A percentile compares a stretch with the other conserved stretches of the same genome.
Evolutionary conservation across 2,113 vertebrate species (phyloP).

Genomic region (Micromys minutus): DNA sequence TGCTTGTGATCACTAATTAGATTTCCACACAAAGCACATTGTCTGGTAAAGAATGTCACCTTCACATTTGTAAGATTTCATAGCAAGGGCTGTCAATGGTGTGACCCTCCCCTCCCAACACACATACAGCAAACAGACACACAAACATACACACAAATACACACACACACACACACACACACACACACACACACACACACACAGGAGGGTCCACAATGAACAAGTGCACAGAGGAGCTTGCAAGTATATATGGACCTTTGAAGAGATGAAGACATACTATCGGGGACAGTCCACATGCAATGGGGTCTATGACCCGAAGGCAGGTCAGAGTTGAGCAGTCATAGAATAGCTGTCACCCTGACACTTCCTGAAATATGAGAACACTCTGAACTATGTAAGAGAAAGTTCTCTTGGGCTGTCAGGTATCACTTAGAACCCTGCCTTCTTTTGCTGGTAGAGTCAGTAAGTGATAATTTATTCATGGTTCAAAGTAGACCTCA

Average conservation of each 20-base stretch:
- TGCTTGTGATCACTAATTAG: conserved; percentile 5
- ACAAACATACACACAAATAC: too few species aligned
- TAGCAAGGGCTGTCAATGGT: neutral
- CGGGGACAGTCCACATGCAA: neutral
- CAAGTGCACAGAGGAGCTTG: neutral
- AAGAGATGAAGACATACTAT: fast-evolving
- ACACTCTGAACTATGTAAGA: neutral
- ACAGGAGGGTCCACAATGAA: neutral
- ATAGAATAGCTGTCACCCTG: neutral
- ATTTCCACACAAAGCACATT: neutral
- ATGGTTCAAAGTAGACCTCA: neutral
- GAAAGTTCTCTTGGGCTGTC: neutral
- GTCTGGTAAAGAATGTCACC: neutral
- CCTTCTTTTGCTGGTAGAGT: fast-evolving
- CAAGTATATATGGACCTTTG: too few species aligned
- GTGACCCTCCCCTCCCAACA: neutral
- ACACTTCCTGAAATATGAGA: neutral
- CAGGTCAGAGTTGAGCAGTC: neutral
- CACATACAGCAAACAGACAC: neutral
- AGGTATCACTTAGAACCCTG: neutral
- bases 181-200: too few species aligned
- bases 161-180: too few species aligned
- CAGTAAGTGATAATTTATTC: too few species aligned
- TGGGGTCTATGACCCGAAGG: neutral
- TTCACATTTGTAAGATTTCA: neutral